These are phyloP conservation scores for Tachysurus vachellii DNA, from an alignment of 2,113 vertebrate genomes.

Conservation along the genomic window DNA sequence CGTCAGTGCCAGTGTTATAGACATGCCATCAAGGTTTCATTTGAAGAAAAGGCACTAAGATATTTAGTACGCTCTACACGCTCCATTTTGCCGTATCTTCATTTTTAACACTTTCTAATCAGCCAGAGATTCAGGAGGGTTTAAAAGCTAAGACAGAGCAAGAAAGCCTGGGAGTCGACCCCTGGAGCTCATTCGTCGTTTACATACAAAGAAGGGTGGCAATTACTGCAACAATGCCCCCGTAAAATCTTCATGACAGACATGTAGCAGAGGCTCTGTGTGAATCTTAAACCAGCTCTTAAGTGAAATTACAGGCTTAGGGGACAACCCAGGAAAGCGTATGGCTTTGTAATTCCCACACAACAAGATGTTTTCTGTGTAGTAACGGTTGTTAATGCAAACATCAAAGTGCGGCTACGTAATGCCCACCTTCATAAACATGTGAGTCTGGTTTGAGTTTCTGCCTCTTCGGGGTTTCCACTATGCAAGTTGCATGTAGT, in stretches of 20 bases:
- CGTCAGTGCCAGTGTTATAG: neutral
- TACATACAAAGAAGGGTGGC: slow-evolving; percentile 37
- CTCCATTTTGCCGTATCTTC: neutral
- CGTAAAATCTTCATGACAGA: slow-evolving; percentile 50
- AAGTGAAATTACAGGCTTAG: slow-evolving; percentile 68
- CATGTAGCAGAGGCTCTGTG: slow-evolving; percentile 22
- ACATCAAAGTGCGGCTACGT: slow-evolving; percentile 64
- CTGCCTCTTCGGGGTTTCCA: neutral
- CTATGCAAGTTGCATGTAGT: neutral
- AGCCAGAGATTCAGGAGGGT: slow-evolving; percentile 31
- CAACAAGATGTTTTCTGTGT: slow-evolving; percentile 73
- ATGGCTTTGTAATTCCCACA: slow-evolving; percentile 69
- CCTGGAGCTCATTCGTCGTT: slow-evolving; percentile 58
- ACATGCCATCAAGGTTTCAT: neutral
- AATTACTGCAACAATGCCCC: slow-evolving; percentile 50
- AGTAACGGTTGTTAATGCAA: slow-evolving; percentile 71
- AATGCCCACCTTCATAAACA: slow-evolving; percentile 55
- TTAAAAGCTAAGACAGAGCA: neutral
- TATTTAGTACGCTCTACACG: neutral
- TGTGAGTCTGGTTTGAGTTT: slow-evolving; percentile 4
- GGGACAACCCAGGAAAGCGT: slow-evolving; percentile 58
- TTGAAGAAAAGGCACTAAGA: neutral
- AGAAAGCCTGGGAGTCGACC: slow-evolving; percentile 23
- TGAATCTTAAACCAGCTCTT: slow-evolving; percentile 39
- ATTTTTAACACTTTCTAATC: neutral